A percentile compares a stretch with the other conserved stretches of the same genome.
Evolutionary conservation across 2,113 vertebrate genomes (phyloP).

Genomic region (Takifugu flavidus): DNA sequence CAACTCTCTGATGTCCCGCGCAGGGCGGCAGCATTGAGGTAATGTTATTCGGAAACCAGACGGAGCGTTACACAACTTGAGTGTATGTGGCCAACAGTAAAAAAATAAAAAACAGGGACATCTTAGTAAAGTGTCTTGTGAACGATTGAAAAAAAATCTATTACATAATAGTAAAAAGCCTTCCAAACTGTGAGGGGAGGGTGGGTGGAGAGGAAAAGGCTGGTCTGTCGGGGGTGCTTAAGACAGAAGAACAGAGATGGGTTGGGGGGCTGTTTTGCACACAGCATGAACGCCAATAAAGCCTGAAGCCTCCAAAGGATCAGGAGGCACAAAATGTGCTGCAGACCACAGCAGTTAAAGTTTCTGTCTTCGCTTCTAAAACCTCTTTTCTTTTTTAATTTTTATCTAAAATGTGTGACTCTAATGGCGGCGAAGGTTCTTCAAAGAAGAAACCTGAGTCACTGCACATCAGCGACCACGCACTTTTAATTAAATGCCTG

Average conservation of each 20-base stretch:
- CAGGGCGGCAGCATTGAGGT: neutral
- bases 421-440: neutral
- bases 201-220: slow-evolving; percentile 13
- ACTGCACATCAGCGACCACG: slow-evolving; percentile 4
- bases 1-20: slow-evolving; percentile 2
- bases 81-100: slow-evolving; percentile 1
- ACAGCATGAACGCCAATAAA: slow-evolving; percentile 8
- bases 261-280: neutral
- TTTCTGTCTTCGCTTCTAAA: too few relatives aligned
- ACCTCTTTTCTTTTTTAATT: neutral
- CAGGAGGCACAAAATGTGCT: slow-evolving; percentile 7
- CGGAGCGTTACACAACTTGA: slow-evolving; percentile 26
- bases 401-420: neutral
- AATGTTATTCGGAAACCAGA: slow-evolving; percentile 6
- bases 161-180: slow-evolving; percentile 43
- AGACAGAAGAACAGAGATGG: slow-evolving; percentile 15
- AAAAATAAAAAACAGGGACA: slow-evolving; percentile 8
- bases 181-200: slow-evolving; percentile 22
- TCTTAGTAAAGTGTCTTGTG: slow-evolving; percentile 20
- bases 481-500: slow-evolving; percentile 48
- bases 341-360: neutral
- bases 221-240: neutral
- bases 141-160: slow-evolving; percentile 24
- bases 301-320: slow-evolving; percentile 15
- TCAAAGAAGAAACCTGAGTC: slow-evolving; percentile 17